Evolutionary conservation across 1,140 invertebrate genomes (phyloP).

Genomic region (Listronotus oregonensis): DNA sequence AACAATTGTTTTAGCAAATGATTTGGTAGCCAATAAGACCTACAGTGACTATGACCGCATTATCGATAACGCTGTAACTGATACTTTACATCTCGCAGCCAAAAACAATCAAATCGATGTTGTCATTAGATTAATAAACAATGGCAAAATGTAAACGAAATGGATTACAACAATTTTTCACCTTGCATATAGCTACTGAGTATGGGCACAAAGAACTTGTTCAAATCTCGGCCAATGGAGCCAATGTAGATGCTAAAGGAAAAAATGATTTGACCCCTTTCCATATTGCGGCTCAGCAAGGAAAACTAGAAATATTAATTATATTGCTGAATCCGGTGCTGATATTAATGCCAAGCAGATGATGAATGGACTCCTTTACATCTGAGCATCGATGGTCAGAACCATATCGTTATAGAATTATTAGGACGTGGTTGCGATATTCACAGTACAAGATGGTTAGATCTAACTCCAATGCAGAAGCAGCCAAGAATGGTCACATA

Average conservation of each 20-base stretch:
- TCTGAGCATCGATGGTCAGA: not conserved
- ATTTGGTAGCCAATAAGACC: too few relatives aligned
- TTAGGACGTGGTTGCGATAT: not conserved
- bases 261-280: not conserved
- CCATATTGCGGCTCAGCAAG: conserved; percentile 1
- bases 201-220: too few relatives aligned
- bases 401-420: not conserved
- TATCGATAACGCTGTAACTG: too few relatives aligned
- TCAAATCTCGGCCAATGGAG: too few relatives aligned
- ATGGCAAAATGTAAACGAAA: too few relatives aligned
- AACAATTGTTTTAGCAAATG: too few relatives aligned
- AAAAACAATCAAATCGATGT: too few relatives aligned
- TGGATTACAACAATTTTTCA: too few relatives aligned
- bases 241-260: not conserved
- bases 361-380: conserved; percentile 5
- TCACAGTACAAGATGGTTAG: not conserved
- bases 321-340: not conserved
- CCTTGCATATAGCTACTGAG: too few relatives aligned
- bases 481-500: not conserved
- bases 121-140: too few relatives aligned
- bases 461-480: not conserved
- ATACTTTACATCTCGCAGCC: too few relatives aligned
- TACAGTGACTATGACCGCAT: too few relatives aligned
- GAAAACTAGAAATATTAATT: not conserved
- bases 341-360: not conserved